phyloP scores from a whole-genome alignment of 2,113 vertebrate genomes.

The Irena cyanogastra region DNA sequence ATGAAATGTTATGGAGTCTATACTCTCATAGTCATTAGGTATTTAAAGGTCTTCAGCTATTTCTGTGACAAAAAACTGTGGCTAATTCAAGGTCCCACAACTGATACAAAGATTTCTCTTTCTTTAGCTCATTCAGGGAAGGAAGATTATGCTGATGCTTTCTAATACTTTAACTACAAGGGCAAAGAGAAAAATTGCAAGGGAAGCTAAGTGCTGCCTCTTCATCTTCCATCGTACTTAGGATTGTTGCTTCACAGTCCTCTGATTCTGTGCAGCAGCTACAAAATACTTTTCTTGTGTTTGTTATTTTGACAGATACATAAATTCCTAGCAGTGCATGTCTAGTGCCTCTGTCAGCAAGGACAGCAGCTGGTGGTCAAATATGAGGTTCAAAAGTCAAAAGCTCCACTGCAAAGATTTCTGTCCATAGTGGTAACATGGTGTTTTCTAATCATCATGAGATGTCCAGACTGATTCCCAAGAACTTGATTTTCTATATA shows the following conservation, averaged over 20 bases:
- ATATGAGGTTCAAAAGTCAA: background rate
- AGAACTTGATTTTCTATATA: background rate
- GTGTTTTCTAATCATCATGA: background rate
- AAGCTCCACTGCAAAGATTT: background rate
- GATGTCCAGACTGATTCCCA: background rate
- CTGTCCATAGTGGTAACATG: background rate
- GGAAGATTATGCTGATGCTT: background rate
- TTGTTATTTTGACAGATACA: background rate
- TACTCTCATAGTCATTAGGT: background rate
- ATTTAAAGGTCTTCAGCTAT: background rate
- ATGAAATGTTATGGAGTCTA: background rate
- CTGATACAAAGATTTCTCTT: background rate
- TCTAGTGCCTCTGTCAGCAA: background rate
- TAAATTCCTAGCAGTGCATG: background rate
- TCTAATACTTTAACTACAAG: background rate
- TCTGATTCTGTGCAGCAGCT: background rate
- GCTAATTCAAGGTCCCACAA: background rate
- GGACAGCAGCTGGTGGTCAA: background rate
- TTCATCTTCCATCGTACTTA: background rate
- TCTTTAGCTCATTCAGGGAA: background rate
- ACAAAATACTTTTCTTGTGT: background rate
- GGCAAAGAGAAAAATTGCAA: background rate
- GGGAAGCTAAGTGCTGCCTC: background rate
- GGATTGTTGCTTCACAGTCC: background rate
- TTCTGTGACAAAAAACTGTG: background rate